Conservation (phyloP, 1,140 invertebrate genomes). For the Pachypsylla venusta region DNA sequence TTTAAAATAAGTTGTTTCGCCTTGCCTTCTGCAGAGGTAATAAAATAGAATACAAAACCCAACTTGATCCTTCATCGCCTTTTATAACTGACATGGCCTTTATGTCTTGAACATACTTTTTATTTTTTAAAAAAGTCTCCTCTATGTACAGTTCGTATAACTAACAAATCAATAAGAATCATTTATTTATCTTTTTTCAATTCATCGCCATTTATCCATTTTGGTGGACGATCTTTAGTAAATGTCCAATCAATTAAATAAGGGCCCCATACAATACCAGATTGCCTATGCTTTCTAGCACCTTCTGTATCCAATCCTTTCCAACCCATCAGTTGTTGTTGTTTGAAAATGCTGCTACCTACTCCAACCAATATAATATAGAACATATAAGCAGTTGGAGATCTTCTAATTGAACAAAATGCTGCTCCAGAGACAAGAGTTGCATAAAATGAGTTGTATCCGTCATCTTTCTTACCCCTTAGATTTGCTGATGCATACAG, state of each 20-base stretch:
- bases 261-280: background rate
- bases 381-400: background rate
- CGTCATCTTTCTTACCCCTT: conserved; percentile 4
- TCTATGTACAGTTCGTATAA: too few species aligned
- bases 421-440: background rate
- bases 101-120: too few species aligned
- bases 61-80: too few species aligned
- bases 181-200: too few species aligned
- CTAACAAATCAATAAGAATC: too few species aligned
- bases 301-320: background rate
- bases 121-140: too few species aligned
- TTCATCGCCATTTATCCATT: background rate
- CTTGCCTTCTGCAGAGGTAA: too few species aligned
- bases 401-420: background rate
- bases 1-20: too few species aligned
- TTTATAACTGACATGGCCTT: too few species aligned
- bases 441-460: background rate
- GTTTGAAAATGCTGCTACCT: background rate
- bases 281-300: background rate
- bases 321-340: background rate
- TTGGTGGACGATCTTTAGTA: background rate
- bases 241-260: background rate
- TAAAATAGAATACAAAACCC: too few species aligned
- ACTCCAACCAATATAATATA: background rate
- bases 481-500: background rate